Percentiles rank a stretch among this genome's conserved stretches.
Conservation (phyloP, 1,140 invertebrate species). For the Oncopodura yosiiana region DNA sequence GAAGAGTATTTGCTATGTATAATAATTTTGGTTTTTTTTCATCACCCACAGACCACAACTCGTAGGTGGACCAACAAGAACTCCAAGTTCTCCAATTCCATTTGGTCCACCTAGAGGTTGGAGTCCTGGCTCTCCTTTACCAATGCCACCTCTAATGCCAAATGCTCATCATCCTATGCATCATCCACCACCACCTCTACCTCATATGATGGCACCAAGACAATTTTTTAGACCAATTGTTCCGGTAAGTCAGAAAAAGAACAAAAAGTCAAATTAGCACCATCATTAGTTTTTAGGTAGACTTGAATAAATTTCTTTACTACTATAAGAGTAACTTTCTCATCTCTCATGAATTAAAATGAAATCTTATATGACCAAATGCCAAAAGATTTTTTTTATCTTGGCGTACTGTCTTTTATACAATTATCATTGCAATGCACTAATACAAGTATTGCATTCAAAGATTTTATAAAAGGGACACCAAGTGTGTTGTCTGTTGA, state of each 20-base stretch:
- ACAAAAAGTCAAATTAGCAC: conserved; percentile 4
- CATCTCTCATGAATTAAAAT: no score
- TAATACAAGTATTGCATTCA: no score
- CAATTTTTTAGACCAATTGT: conserved; percentile 29
- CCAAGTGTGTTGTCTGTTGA: no score
- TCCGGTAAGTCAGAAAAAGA: conserved; percentile 10
- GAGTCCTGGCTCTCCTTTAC: conserved; percentile 17
- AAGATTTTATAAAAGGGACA: no score
- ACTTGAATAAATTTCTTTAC: neutral
- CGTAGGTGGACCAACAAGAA: conserved; percentile 14
- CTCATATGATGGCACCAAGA: conserved; percentile 19
- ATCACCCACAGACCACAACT: neutral
- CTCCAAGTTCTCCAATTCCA: conserved; percentile 22
- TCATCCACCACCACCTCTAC: conserved; percentile 15
- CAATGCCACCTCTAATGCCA: neutral
- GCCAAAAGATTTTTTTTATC: no score
- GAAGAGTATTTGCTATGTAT: no score
- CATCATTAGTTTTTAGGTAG: neutral
- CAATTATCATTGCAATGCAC: no score
- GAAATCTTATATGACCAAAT: no score
- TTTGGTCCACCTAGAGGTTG: conserved; percentile 24
- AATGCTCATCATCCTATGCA: no score
- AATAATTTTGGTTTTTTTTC: no score
- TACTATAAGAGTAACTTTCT: no score
- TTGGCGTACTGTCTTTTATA: no score